phyloP scores from a whole-genome alignment of 2,113 vertebrate genomes.

The Mus spicilegus region DNA sequence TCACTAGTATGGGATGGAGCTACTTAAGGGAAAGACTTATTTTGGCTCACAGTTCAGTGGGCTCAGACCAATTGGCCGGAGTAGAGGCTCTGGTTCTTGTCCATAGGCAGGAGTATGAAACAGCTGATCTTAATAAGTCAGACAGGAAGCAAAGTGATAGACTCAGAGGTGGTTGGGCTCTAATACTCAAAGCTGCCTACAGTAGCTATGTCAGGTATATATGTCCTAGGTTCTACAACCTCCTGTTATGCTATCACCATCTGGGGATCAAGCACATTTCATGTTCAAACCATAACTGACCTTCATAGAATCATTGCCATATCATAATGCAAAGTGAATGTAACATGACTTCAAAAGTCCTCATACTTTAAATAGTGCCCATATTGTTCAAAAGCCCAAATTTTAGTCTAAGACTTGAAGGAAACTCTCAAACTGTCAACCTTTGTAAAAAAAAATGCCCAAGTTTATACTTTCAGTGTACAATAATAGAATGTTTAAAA shows the following conservation, averaged over 20 bases:
- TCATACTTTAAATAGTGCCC: neutral
- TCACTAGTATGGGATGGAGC: neutral
- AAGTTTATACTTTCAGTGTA: neutral
- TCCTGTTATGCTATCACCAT: neutral
- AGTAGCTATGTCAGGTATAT: neutral
- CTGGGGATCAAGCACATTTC: neutral
- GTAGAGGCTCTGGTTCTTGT: neutral
- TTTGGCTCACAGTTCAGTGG: neutral
- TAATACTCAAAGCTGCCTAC: neutral
- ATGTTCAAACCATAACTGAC: neutral
- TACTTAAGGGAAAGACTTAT: neutral
- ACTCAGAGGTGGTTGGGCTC: neutral
- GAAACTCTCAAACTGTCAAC: neutral
- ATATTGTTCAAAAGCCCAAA: neutral
- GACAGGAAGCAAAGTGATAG: neutral
- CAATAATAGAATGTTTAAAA: neutral
- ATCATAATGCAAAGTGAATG: neutral
- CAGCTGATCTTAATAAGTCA: neutral
- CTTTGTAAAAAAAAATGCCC: neutral
- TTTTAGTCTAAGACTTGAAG: neutral
- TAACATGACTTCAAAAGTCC: neutral
- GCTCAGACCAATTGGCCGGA: no score
- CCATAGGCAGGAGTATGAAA: neutral
- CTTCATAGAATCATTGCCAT: neutral
- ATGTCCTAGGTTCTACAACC: neutral